Base-by-base conservation (phyloP, 2,797 vertebrate genomes). In the Peromyscus nudipes region DNA sequence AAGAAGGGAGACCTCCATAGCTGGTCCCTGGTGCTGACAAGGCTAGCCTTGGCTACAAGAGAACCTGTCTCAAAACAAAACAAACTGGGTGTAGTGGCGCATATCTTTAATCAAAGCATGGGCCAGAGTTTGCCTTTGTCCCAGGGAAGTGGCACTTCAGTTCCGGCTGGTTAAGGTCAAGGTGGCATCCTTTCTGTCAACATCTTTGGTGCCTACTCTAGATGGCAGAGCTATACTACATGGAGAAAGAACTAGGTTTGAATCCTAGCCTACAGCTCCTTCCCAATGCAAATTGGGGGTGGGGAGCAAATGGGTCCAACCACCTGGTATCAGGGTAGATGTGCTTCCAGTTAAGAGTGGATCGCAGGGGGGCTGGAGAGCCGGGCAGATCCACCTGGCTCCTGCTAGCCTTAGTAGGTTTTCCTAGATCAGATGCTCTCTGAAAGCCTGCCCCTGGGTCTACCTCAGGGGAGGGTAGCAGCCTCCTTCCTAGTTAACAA, bases 401-500 rank as follows among this genome's bases (percentile, higher is more conserved):
- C 73, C 76, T 1, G 31, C 40, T 37, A 27, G 96, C 73, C 62
- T 75, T 14, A 14, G 6, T 64, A 57, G 25, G 55, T 65, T 89
- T 96, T 84, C 40, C 83, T 69, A 89, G 87, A 46, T 69, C 76
- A 84, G 82, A 96, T 13, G 6, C 14, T 60, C 11, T 40, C 31
- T 9, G 62, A 21, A 23, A n/a, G 12, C 34, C 60, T 23, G 6
- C 29, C 57, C 77, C 64, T 0, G 6, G 3, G 95, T 87, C 94
- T 95, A 94, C 80, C 87, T 31, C 0, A 0, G 40, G 0, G 52
- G 82, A 69, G 65, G 84, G 80, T 64, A 14, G 64, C 16, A 4
- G 21, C 37, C 4, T 3, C 81, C 73, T 83, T 90, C 82, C 96
- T 64, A 91, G 98, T 71, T 96, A 93, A 95, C 96, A 85, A 97